phyloP scores from a whole-genome alignment of 2,113 vertebrate species.

The Mohoua ochrocephala region DNA sequence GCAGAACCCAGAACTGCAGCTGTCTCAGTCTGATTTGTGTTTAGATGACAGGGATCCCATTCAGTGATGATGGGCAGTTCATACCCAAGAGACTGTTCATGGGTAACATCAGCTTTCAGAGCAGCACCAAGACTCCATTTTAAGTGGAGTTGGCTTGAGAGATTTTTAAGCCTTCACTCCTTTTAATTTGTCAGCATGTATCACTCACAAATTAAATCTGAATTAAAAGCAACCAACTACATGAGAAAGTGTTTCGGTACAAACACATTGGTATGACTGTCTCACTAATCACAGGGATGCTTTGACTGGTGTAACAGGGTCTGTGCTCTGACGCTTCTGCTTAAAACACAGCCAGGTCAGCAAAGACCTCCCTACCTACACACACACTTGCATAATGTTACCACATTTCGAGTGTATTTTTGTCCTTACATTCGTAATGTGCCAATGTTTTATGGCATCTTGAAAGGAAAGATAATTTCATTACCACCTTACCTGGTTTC shows the following conservation, averaged over 20 bases:
- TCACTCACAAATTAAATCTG: neutral
- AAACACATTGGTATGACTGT: neutral
- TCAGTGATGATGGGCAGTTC: rapidly evolving
- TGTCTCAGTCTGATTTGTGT: neutral
- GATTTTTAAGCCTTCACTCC: neutral
- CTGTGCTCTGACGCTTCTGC: neutral
- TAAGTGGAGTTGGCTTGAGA: neutral
- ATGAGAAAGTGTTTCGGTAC: neutral
- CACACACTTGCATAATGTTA: neutral
- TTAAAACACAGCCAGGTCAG: neutral
- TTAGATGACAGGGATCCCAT: rapidly evolving
- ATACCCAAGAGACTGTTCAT: neutral
- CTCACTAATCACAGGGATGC: neutral
- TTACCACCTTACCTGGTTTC: neutral
- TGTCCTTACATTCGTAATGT: neutral
- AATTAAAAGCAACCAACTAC: neutral
- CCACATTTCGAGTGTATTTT: neutral
- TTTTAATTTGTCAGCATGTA: neutral
- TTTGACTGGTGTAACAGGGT: neutral
- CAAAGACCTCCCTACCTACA: neutral
- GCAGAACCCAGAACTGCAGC: neutral
- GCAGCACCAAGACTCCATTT: neutral
- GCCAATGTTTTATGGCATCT: neutral
- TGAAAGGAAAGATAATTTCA: neutral
- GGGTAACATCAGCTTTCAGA: neutral